Conservation (phyloP, 2,113 vertebrate species). For the Chaetops frenatus region DNA sequence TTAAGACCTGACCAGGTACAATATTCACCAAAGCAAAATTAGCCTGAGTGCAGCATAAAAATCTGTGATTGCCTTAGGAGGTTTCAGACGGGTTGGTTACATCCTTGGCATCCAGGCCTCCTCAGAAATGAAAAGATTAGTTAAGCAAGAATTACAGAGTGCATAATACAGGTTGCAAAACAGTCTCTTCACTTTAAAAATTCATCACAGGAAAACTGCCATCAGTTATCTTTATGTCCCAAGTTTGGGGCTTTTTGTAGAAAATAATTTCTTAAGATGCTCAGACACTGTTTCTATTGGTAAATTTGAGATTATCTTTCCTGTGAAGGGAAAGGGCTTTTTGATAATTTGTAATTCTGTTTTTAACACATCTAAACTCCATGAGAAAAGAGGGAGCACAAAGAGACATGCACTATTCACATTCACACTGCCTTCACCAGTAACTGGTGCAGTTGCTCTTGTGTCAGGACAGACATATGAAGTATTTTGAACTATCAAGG, state of each 20-base stretch:
- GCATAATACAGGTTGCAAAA: not conserved
- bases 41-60: not conserved
- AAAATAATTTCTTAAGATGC: not conserved
- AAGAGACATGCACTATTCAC: not conserved
- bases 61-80: not conserved
- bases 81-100: not conserved
- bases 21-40: not conserved
- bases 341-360: not conserved
- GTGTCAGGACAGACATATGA: not conserved
- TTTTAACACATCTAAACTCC: not conserved
- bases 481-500: not conserved
- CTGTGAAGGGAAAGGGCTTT: not conserved
- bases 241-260: not conserved
- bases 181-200: not conserved
- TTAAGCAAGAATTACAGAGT: not conserved
- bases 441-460: not conserved
- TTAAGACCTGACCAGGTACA: not conserved
- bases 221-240: not conserved
- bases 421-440: not conserved
- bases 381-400: not conserved
- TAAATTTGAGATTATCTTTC: not conserved
- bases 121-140: not conserved
- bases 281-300: not conserved
- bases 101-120: not conserved
- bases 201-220: not conserved